Conservation (phyloP, 2,113 vertebrate species). For the Haplotaxodon microlepis region DNA sequence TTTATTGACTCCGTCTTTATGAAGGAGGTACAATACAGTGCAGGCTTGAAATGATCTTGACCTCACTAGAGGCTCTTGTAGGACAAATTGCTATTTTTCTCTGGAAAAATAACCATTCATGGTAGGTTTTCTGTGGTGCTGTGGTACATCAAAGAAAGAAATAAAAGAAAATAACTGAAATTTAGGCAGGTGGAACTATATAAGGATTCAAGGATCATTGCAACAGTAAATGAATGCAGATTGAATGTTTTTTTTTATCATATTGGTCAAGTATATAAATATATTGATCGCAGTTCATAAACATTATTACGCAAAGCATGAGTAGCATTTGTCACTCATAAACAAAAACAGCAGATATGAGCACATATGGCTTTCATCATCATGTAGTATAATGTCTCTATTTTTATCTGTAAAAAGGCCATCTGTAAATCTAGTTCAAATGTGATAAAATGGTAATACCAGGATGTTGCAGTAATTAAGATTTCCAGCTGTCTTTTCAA, state of each 20-base stretch:
- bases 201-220: not conserved
- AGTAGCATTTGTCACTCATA: not conserved
- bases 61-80: conserved; percentile 43
- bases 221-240: not conserved
- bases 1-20: conserved; percentile 36
- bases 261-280: not conserved
- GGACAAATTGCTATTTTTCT: conserved; percentile 19
- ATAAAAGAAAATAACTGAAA: not conserved
- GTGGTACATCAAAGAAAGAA: not conserved
- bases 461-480: conserved; percentile 39
- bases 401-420: not conserved
- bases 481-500: conserved; percentile 20
- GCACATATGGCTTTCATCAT: not conserved
- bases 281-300: not conserved
- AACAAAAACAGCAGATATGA: not conserved
- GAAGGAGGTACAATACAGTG: conserved; percentile 57
- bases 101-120: conserved; percentile 28
- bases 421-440: conserved; percentile 14
- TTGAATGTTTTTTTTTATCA: not conserved
- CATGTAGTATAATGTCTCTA: not conserved
- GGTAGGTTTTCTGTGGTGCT: not conserved
- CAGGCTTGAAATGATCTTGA: conserved; percentile 53
- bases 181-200: not conserved
- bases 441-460: conserved; percentile 6
- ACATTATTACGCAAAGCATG: not conserved